Percentiles rank a stretch among this genome's conserved stretches.
phyloP scores from a whole-genome alignment of 2,797 vertebrate species.

The Schizopygopsis pylzovi region DNA sequence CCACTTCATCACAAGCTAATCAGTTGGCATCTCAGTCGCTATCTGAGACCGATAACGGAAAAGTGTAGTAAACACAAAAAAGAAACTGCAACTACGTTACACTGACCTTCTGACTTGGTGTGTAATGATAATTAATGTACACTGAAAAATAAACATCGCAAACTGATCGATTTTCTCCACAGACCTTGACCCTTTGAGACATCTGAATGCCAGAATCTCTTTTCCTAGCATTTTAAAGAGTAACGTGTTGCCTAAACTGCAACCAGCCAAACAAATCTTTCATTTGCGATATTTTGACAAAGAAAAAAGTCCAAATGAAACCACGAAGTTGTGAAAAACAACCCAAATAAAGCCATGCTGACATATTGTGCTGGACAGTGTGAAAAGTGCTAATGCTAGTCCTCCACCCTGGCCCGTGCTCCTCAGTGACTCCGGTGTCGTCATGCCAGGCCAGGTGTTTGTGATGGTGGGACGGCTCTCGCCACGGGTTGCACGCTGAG shows the following conservation, averaged over 20 bases:
- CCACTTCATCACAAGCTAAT: not conserved
- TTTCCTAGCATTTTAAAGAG: not conserved
- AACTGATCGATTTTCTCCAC: not conserved
- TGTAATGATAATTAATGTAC: not conserved
- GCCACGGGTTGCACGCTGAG: not conserved
- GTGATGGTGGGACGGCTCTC: not conserved
- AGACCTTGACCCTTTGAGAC: not conserved
- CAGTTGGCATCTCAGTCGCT: not conserved
- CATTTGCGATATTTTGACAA: not conserved
- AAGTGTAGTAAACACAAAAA: not conserved
- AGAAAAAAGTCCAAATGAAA: slow-evolving; percentile 41
- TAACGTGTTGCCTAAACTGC: not conserved
- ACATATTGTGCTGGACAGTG: slow-evolving; percentile 70
- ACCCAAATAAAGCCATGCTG: slow-evolving; percentile 59
- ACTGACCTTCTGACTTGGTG: slow-evolving; percentile 9
- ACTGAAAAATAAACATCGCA: not conserved
- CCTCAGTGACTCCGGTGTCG: slow-evolving; percentile 37
- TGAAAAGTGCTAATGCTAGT: slow-evolving; percentile 80
- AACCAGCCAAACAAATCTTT: not conserved
- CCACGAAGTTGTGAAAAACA: slow-evolving; percentile 36
- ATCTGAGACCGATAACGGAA: not conserved
- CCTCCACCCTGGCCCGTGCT: slow-evolving; percentile 33
- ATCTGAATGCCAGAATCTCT: not conserved
- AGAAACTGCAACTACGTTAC: not conserved
- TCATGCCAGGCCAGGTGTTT: slow-evolving; percentile 1